Evolutionary conservation across 2,888 invertebrate genomes (phyloP).

Genomic region (Thymelicus sylvestris): DNA sequence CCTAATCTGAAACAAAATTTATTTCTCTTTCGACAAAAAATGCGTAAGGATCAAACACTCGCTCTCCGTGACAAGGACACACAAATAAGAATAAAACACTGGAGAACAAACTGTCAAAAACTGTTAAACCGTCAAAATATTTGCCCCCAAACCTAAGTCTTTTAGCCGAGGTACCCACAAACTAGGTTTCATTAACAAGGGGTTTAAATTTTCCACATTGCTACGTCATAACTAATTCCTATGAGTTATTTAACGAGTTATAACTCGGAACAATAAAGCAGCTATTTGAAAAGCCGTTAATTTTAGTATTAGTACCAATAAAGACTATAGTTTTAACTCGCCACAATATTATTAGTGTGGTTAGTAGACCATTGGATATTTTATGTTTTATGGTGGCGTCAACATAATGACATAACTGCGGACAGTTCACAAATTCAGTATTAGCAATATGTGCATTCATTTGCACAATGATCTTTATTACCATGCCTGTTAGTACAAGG

Average conservation of each 20-base stretch:
- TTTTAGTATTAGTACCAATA: conserved; percentile 21
- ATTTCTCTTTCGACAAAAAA: too few relatives aligned
- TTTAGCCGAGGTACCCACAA: background rate
- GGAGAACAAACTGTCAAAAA: too few relatives aligned
- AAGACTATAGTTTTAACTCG: conserved; percentile 17
- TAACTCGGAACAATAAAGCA: conserved; percentile 25
- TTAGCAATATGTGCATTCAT: background rate
- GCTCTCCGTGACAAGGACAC: too few relatives aligned
- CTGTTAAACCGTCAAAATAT: too few relatives aligned
- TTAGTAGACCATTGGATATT: background rate
- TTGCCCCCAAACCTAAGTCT: too few relatives aligned
- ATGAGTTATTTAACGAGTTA: conserved; percentile 11
- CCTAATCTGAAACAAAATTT: too few relatives aligned
- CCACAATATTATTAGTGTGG: background rate
- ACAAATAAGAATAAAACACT: too few relatives aligned
- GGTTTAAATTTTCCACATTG: too few relatives aligned
- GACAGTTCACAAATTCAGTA: background rate
- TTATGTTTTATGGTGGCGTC: conserved; percentile 2
- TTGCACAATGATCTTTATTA: too few relatives aligned
- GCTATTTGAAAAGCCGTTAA: conserved; percentile 28
- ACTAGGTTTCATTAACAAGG: too few relatives aligned
- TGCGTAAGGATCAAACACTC: too few relatives aligned
- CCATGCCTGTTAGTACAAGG: too few relatives aligned
- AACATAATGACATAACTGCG: background rate
- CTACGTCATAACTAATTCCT: background rate